Base-by-base conservation (phyloP, 2,888 invertebrate species). In the Steinernema carpocapsae region DNA sequence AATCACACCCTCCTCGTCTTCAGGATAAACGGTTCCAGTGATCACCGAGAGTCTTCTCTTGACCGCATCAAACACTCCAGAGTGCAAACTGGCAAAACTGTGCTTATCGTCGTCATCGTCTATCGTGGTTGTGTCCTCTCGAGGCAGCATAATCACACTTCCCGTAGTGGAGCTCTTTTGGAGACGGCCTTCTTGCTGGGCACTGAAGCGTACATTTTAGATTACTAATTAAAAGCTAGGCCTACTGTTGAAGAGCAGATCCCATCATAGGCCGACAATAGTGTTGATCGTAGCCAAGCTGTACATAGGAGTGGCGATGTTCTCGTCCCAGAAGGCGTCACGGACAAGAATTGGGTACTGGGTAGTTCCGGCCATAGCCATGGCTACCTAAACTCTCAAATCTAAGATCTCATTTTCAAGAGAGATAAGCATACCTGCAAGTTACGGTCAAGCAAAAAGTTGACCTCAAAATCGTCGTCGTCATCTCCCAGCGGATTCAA, bases 231-330 rank as follows among this genome's bases (percentile, higher is more conserved):
- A n/a, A n/a, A n/a, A n/a, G n/a, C n/a, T n/a, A n/a, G n/a, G n/a
- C n/a, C n/a, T n/a, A n/a, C n/a, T n/a, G n/a, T n/a, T n/a, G 56
- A 22, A 56, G 26, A 26, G 85, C 85, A 45, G 82, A 82, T 64
- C 86, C 86, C 24, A 83, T 77, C 64, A 86, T 76, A 2, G 86
- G 86, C 76, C 85, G 83, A 86, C 86, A 0, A 82, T 82, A 52
- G 86, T 59, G 42, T 84, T 82, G 7, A 86, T 86, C 17, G 82
- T 77, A 72, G 85, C 83, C 71, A 86, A 72, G 7, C 81, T 80
- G 74, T 86, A 86, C 48, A 86, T 76, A 22, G 86, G 86, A 29
- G 84, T 82, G 29, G 86, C 79, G 56, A 74, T 70, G 7, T 73
- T 70, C 26, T 79, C 48, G 48, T 77, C 83, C 81, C 81, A 83